Percentiles rank a stretch among this genome's conserved stretches.
These are phyloP conservation scores for Mormyrus iriodes DNA, from an alignment of 2,113 vertebrate genomes.

Conservation along the genomic window DNA sequence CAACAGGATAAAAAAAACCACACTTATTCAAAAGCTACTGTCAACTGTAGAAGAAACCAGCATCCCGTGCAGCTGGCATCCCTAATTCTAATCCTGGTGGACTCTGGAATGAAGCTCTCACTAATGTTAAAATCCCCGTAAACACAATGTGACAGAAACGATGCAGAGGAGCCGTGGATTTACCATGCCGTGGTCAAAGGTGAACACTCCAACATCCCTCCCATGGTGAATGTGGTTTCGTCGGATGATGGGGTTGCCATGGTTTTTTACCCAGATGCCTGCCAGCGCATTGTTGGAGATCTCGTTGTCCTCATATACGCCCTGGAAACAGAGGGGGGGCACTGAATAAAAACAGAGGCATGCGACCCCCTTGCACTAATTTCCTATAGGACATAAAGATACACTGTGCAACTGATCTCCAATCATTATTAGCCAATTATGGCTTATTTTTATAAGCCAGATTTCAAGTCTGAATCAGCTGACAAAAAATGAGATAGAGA, in stretches of 20 bases:
- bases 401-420: too few species aligned
- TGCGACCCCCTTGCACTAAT: neutral
- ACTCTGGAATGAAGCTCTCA: neutral
- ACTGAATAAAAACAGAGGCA: neutral
- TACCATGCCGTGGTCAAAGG: slow-evolving; percentile 99
- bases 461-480: too few species aligned
- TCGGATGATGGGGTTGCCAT: slow-evolving; percentile 97
- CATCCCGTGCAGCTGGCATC: neutral
- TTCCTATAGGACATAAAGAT: neutral
- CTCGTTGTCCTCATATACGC: slow-evolving; percentile 98
- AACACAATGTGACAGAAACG: neutral
- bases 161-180: slow-evolving; percentile 19
- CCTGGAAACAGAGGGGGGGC: slow-evolving; percentile 56
- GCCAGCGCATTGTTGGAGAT: slow-evolving; percentile 98
- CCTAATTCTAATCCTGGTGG: neutral
- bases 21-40: neutral
- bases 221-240: slow-evolving; percentile 98
- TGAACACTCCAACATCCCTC: slow-evolving; percentile 96
- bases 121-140: neutral
- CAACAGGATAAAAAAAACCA: neutral
- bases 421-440: too few species aligned
- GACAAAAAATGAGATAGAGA: too few species aligned
- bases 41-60: neutral
- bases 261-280: slow-evolving; percentile 99
- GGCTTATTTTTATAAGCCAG: too few species aligned